Conservation (phyloP, 2,113 vertebrate genomes). For the Chrysochloris asiatica region DNA sequence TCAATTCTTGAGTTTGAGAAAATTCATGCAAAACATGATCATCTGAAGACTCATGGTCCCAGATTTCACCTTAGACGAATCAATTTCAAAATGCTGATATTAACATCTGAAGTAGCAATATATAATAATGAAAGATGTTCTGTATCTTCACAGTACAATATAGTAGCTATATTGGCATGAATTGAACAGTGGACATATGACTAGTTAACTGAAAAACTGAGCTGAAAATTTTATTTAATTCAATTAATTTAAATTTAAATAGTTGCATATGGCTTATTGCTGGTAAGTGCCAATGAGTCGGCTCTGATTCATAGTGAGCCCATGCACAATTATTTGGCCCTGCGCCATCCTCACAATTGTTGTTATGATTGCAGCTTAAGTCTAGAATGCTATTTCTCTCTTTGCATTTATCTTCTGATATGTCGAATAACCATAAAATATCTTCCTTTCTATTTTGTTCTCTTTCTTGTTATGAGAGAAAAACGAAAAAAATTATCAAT, state of each 20-base stretch:
- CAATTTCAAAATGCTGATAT: neutral
- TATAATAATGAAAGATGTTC: neutral
- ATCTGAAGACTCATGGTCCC: neutral
- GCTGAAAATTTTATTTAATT: no score
- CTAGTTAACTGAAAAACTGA: neutral
- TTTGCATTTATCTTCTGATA: conserved; percentile 6
- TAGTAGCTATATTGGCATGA: neutral
- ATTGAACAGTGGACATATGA: neutral
- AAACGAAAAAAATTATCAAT: neutral
- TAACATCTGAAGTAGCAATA: neutral
- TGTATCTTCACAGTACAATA: neutral
- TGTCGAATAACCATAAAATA: neutral
- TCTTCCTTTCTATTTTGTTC: neutral
- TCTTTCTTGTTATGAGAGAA: neutral
- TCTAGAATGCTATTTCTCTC: neutral
- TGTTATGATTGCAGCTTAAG: neutral
- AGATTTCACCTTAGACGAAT: neutral
- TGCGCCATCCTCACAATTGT: no score
- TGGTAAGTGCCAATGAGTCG: no score
- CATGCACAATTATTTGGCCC: no score
- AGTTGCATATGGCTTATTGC: neutral
- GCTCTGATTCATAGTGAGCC: no score
- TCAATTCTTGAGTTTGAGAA: neutral
- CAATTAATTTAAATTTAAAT: conserved; percentile 14
- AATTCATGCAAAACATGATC: neutral